Conservation (phyloP, 2,888 invertebrate genomes). For the Diaperis boleti region DNA sequence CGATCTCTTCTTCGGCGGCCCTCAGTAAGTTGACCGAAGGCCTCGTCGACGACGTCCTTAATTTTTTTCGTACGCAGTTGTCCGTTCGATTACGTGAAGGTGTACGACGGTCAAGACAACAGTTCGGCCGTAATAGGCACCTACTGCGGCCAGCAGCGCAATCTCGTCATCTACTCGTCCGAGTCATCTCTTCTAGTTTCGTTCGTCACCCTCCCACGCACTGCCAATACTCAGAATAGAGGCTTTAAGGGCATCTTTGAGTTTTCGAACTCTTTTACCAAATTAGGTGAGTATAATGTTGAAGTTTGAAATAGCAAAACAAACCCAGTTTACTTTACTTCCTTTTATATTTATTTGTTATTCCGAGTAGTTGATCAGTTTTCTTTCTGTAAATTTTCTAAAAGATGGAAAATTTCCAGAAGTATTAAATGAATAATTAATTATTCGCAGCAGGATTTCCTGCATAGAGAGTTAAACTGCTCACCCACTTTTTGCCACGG, state of each 20-base stretch:
- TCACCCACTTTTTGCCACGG: conserved; percentile 13
- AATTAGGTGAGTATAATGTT: conserved; percentile 93
- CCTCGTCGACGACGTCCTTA: background rate
- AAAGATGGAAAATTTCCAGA: no score
- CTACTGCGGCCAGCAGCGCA: conserved; percentile 97
- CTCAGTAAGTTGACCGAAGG: conserved; percentile 88
- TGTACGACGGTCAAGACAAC: conserved; percentile 94
- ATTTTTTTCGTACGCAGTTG: conserved; percentile 76
- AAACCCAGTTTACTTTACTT: no score
- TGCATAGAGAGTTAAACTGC: conserved; percentile 1
- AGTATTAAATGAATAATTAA: no score
- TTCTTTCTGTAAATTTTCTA: no score
- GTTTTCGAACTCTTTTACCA: conserved; percentile 98
- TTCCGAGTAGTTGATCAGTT: no score
- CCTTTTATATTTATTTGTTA: no score
- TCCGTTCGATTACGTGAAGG: conserved; percentile 97
- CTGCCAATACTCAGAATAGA: conserved; percentile 95
- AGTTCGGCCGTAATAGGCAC: conserved; percentile 92
- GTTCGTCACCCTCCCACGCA: conserved; percentile 91
- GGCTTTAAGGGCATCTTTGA: conserved; percentile 99
- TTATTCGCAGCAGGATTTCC: no score
- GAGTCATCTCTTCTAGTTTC: conserved; percentile 90
- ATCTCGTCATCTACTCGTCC: conserved; percentile 95
- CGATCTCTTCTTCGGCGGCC: conserved; percentile 97
- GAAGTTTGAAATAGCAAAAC: no score